These are phyloP conservation scores for Pseudonaja textilis DNA, from an alignment of 2,113 vertebrate genomes.

Conservation along the genomic window DNA sequence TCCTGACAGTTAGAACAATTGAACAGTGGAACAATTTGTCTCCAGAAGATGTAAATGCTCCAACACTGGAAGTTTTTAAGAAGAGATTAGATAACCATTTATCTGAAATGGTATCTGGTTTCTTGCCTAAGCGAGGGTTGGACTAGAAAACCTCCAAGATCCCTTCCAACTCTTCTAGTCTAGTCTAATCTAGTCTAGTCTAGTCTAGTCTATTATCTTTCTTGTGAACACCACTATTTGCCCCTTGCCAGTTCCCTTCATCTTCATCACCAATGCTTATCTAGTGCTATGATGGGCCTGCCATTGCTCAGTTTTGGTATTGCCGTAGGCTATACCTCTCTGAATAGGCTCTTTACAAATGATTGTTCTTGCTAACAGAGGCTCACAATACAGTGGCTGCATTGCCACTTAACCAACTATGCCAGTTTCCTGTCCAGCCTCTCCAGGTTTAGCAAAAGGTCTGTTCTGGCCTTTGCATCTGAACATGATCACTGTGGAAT, in stretches of 20 bases:
- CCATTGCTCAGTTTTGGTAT: background rate
- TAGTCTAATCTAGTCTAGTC: too few species aligned
- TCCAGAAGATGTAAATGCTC: too few species aligned
- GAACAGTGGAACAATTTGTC: too few species aligned
- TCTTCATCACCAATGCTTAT: background rate
- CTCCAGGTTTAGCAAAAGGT: background rate
- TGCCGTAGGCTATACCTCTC: background rate
- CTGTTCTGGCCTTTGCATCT: background rate
- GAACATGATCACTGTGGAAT: background rate
- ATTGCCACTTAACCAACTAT: background rate
- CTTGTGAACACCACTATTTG: background rate
- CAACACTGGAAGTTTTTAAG: too few species aligned
- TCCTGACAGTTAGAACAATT: too few species aligned
- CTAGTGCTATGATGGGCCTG: background rate
- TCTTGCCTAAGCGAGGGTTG: too few species aligned
- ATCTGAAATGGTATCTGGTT: too few species aligned
- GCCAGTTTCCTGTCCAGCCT: background rate
- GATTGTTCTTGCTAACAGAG: background rate
- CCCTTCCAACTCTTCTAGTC: too few species aligned
- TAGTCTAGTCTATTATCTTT: background rate
- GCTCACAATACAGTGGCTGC: background rate
- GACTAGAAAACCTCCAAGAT: too few species aligned
- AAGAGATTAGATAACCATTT: too few species aligned
- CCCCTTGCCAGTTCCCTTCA: background rate
- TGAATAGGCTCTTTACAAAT: background rate